These are phyloP conservation scores for Achlya flavicornis DNA, from an alignment of 2,888 invertebrate genomes.

Conservation along the genomic window DNA sequence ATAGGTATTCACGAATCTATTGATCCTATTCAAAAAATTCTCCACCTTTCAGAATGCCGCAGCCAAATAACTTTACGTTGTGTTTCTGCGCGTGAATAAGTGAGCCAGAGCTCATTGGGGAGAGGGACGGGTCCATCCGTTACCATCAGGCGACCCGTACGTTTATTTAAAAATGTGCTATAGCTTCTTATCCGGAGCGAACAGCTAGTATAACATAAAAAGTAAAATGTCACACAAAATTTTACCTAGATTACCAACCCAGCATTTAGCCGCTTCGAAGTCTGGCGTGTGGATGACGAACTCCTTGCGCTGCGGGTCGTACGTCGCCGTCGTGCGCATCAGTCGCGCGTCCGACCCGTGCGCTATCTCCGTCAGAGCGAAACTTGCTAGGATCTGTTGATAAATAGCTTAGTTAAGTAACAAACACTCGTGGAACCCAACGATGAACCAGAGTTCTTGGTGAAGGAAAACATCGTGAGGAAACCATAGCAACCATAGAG, in stretches of 20 bases:
- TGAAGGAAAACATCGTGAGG: background rate
- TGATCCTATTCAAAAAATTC: too few species aligned
- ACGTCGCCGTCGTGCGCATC: conserved; percentile 95
- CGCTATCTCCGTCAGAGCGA: conserved; percentile 95
- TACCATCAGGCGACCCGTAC: too few species aligned
- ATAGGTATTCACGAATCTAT: too few species aligned
- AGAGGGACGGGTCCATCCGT: too few species aligned
- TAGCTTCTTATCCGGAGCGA: too few species aligned
- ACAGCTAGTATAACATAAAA: conserved; percentile 13
- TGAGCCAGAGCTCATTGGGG: too few species aligned
- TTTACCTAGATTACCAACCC: conserved; percentile 95
- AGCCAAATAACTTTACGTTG: too few species aligned
- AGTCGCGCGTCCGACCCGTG: conserved; percentile 97
- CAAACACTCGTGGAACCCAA: too few species aligned
- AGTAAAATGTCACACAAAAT: conserved; percentile 53
- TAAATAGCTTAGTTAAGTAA: conserved; percentile 4
- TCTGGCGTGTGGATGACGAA: conserved; percentile 96
- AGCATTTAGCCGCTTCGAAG: conserved; percentile 98
- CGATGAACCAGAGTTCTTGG: background rate
- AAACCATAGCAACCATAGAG: too few species aligned
- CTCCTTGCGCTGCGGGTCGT: conserved; percentile 89
- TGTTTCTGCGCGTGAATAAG: too few species aligned
- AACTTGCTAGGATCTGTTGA: conserved; percentile 88
- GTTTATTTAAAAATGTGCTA: too few species aligned
- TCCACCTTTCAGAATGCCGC: too few species aligned